Evolutionary conservation across 1,140 invertebrate genomes (phyloP), one percentile per base, ranked within the genome.

Genomic region (Drosophila sp.): DNA sequence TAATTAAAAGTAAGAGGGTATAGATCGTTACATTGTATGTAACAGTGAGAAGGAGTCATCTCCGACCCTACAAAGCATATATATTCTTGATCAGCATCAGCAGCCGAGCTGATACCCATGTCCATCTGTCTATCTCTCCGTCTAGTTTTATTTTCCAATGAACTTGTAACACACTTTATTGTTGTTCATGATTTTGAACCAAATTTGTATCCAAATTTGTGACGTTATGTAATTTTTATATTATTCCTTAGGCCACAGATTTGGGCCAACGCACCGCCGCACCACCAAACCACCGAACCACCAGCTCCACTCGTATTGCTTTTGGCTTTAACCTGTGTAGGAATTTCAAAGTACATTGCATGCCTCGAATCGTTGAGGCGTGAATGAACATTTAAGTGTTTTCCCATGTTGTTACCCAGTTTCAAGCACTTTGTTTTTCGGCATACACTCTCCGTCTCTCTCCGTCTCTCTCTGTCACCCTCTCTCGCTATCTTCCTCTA

Each of bases 361-460:
- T 29, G 29, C 54, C 54, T 66, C 67, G 29, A 46, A 27, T 48
- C 65, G 41, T 18, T 61, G 76, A 40, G 38, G 72, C 72, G 50
- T 75, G 62, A 75, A 75, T 66, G 76, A 54, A 36, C 72, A 78
- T 51, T 78, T 59, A 71, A 78, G 76, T 78, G 76, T 70, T 70
- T 71, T 75, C 51, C 38, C 58, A 57, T 74, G 65, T 67, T 67
- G 13, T 67, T 59, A 11, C 13, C 48, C 48, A 43, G 29, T 46
- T 69, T 38, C 43, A 45, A 38, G 43, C 41, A 45, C 64, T 50
- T 57, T 58, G 45, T 29, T 32, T 34, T 29, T 38, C 40, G 32
- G 7, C 32, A 29, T 29, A 29, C 7, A 7, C 18, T 36, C 57
- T 38, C 13, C 36, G 9, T 5, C 32, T 57, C 40, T n/a, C n/a